A percentile compares a stretch with the other conserved stretches of the same genome.
Conservation (phyloP, 2,113 vertebrate genomes). For the Thoracochromis brauschi region DNA sequence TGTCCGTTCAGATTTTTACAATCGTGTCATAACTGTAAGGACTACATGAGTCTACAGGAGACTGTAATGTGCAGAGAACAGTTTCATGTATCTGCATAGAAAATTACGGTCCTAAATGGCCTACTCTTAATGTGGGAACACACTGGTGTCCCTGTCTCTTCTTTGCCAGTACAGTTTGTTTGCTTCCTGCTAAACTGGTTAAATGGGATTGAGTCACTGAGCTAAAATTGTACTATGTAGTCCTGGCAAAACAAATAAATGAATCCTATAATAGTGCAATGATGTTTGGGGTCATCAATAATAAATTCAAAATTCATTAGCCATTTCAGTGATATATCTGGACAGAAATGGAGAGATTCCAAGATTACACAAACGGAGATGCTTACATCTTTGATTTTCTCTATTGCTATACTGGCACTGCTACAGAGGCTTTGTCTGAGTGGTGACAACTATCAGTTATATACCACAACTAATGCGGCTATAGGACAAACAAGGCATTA, state of each 20-base stretch:
- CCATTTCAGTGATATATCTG: not conserved
- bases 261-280: not conserved
- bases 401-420: not conserved
- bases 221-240: not conserved
- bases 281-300: not conserved
- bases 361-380: accelerated
- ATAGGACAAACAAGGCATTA: not conserved
- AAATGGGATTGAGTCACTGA: not conserved
- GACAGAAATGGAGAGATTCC: accelerated
- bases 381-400: not conserved
- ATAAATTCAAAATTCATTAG: not conserved
- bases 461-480: not conserved
- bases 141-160: not conserved
- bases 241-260: not conserved
- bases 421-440: not conserved
- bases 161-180: not conserved
- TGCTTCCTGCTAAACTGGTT: not conserved
- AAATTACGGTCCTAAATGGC: not conserved
- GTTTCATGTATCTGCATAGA: not conserved
- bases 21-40: not conserved
- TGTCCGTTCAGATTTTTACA: not conserved
- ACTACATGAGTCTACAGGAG: not conserved
- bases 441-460: not conserved
- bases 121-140: not conserved
- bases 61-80: not conserved